Conservation (phyloP, 2,797 vertebrate genomes). For the Xiphorhynchus erythropygius region DNA sequence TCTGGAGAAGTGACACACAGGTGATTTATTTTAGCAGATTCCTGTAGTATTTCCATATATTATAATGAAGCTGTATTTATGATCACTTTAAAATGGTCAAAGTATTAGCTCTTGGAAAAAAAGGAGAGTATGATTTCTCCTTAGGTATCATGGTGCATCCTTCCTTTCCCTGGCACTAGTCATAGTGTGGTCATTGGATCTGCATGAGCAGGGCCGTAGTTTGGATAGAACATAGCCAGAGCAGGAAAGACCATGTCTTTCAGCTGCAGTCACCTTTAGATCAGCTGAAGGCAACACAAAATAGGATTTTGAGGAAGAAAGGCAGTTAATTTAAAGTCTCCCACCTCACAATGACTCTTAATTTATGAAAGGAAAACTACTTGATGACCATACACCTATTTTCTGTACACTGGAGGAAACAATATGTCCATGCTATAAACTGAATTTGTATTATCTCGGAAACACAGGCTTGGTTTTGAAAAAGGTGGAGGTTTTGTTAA, state of each 20-base stretch:
- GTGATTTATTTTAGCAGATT: not conserved
- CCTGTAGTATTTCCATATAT: not conserved
- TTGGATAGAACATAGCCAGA: not conserved
- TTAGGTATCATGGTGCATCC: not conserved
- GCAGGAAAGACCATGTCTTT: not conserved
- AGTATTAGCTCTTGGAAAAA: not conserved
- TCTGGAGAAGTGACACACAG: not conserved
- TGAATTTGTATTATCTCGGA: not conserved
- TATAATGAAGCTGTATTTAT: not conserved
- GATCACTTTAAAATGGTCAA: not conserved
- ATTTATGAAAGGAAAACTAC: not conserved
- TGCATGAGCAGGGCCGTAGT: not conserved
- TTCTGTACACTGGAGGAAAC: not conserved
- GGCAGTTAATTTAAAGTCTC: not conserved
- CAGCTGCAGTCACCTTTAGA: not conserved
- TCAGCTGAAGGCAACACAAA: not conserved
- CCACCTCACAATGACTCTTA: not conserved
- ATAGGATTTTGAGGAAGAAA: not conserved
- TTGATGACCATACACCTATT: not conserved
- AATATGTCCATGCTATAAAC: not conserved
- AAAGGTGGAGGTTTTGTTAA: not conserved
- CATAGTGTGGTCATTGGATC: not conserved
- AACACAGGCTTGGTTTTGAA: not conserved
- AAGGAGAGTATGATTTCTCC: not conserved
- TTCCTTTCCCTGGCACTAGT: not conserved